These are phyloP conservation scores for Tiliacea citrago DNA, from an alignment of 2,888 invertebrate species.

Conservation along the genomic window DNA sequence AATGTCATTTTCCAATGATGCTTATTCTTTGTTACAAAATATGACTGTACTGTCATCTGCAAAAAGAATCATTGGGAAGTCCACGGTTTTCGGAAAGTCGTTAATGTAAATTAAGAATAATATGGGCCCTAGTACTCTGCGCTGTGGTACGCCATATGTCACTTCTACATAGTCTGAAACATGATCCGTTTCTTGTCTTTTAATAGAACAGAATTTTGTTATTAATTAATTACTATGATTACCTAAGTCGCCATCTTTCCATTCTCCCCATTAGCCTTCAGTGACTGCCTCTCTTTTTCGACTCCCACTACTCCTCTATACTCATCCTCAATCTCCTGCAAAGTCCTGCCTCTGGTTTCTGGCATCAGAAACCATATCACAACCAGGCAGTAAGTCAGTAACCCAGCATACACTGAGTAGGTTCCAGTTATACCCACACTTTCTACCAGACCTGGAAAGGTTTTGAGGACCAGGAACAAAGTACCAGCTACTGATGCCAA, in stretches of 20 bases:
- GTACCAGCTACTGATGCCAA: conserved; percentile 90
- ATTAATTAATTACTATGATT: too few relatives aligned
- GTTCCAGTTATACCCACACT: conserved; percentile 89
- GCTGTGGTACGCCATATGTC: too few relatives aligned
- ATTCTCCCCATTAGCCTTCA: conserved; percentile 10
- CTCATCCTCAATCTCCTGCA: conserved; percentile 92
- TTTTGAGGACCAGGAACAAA: conserved; percentile 92
- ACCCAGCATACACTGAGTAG: conserved; percentile 90
- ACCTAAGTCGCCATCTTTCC: neutral
- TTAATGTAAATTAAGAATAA: too few relatives aligned
- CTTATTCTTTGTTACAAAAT: too few relatives aligned
- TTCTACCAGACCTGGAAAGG: conserved; percentile 88
- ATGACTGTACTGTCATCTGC: too few relatives aligned
- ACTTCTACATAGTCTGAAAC: too few relatives aligned
- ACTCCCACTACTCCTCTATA: conserved; percentile 77
- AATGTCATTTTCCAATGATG: too few relatives aligned
- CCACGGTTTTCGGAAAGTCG: too few relatives aligned
- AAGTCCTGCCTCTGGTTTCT: conserved; percentile 92
- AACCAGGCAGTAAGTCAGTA: conserved; percentile 87
- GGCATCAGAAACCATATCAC: conserved; percentile 91
- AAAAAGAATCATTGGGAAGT: too few relatives aligned
- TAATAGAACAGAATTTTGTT: too few relatives aligned
- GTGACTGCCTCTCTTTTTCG: conserved; percentile 19
- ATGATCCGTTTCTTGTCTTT: too few relatives aligned
- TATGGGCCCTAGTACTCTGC: too few relatives aligned